These are phyloP conservation scores for Abscondita cerata DNA, from an alignment of 2,888 invertebrate species.

Conservation along the genomic window DNA sequence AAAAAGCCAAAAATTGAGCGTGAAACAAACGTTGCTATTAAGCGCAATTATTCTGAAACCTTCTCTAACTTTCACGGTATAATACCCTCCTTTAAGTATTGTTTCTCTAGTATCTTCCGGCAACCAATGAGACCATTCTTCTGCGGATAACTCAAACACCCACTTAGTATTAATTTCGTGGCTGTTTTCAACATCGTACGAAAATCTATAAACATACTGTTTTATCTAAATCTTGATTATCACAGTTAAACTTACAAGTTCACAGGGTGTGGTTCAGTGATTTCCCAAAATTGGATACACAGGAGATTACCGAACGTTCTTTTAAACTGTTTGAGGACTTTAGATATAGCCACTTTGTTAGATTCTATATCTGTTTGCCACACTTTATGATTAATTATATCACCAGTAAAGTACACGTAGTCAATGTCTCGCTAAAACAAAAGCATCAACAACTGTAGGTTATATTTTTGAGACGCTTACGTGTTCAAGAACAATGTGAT, in stretches of 20 bases:
- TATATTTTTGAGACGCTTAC: slow-evolving; percentile 15
- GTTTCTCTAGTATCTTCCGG: slow-evolving; percentile 67
- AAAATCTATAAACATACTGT: too few relatives aligned
- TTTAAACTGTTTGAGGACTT: slow-evolving; percentile 58
- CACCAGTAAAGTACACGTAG: slow-evolving; percentile 84
- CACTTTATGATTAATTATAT: slow-evolving; percentile 85
- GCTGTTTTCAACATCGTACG: too few relatives aligned
- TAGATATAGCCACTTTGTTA: slow-evolving; percentile 66
- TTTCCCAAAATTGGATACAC: slow-evolving; percentile 71
- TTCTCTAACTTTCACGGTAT: slow-evolving; percentile 70
- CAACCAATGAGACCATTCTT: slow-evolving; percentile 76
- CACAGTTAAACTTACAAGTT: slow-evolving; percentile 73
- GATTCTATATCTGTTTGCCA: slow-evolving; percentile 79
- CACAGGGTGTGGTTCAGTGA: slow-evolving; percentile 76
- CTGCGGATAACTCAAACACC: slow-evolving; percentile 76
- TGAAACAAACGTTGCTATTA: slow-evolving; percentile 83
- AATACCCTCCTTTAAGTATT: slow-evolving; percentile 76
- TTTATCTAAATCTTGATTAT: too few relatives aligned
- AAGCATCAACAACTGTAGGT: slow-evolving; percentile 45
- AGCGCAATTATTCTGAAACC: slow-evolving; percentile 79
- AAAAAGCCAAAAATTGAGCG: slow-evolving; percentile 47
- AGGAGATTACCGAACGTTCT: slow-evolving; percentile 60
- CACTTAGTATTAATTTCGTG: slow-evolving; percentile 66
- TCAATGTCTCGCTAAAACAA: slow-evolving; percentile 62
- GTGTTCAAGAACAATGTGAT: slow-evolving; percentile 30